These are phyloP conservation scores for Lemur catta DNA, from an alignment of 2,797 vertebrate species.

Conservation along the genomic window DNA sequence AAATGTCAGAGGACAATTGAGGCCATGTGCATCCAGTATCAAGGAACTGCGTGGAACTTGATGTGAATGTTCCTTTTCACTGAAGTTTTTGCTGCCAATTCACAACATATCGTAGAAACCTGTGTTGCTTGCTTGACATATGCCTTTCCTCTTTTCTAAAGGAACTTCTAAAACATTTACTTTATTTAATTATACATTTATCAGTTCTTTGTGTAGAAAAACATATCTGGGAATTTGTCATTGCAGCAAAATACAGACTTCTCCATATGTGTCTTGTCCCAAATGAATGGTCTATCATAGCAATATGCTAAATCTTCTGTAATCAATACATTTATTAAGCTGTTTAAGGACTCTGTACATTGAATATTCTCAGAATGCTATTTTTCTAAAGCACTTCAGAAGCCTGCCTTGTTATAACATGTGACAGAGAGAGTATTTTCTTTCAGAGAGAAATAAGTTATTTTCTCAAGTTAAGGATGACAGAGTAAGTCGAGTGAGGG, in stretches of 20 bases:
- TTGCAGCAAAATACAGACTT: slow-evolving; percentile 26
- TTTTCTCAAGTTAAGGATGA: slow-evolving; percentile 13
- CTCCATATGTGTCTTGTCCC: not conserved
- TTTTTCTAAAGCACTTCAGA: slow-evolving; percentile 28
- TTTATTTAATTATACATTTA: slow-evolving; percentile 51
- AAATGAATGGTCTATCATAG: not conserved
- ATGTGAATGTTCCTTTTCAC: not conserved
- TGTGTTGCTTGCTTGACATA: not conserved
- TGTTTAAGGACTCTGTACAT: not conserved
- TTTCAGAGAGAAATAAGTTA: slow-evolving; percentile 21
- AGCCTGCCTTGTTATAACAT: not conserved
- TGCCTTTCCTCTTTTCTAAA: slow-evolving; percentile 41
- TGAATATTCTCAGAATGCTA: not conserved
- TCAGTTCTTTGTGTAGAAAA: slow-evolving; percentile 46
- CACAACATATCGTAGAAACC: not conserved
- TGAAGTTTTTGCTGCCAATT: not conserved
- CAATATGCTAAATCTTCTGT: not conserved
- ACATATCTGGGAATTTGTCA: slow-evolving; percentile 22
- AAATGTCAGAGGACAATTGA: not conserved
- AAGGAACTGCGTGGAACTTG: not conserved
- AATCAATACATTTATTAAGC: not conserved
- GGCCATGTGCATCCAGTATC: not conserved
- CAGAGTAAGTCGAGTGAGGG: not conserved
- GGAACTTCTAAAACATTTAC: slow-evolving; percentile 47
- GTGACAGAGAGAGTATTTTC: not conserved